Conservation (phyloP, 1,140 invertebrate species). For the Cyclargus thomasi region DNA sequence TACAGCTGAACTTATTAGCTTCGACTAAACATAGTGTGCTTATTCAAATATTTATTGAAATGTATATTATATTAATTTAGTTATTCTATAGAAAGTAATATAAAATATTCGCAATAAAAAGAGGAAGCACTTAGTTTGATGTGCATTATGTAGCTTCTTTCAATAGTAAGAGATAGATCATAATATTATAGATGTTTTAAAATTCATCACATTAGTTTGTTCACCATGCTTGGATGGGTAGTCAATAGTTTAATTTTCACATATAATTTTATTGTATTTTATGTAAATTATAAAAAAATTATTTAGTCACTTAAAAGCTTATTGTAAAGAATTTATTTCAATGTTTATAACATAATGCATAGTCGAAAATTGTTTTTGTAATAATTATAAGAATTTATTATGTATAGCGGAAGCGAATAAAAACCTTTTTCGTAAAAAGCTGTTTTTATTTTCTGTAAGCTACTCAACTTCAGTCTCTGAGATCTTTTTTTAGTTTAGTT, state of each 20-base stretch:
- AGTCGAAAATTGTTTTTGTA: slow-evolving; percentile 20
- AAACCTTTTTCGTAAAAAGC: not conserved
- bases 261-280: slow-evolving; percentile 52
- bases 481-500: too few species aligned
- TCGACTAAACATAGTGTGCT: slow-evolving; percentile 75
- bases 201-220: slow-evolving; percentile 34
- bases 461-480: too few species aligned
- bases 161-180: slow-evolving; percentile 2
- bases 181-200: slow-evolving; percentile 11
- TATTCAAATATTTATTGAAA: slow-evolving; percentile 40
- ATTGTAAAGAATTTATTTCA: slow-evolving; percentile 1
- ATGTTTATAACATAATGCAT: not conserved
- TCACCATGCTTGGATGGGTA: slow-evolving; percentile 35
- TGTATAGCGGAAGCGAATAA: not conserved
- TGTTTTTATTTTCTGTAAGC: too few species aligned
- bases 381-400: slow-evolving; percentile 9
- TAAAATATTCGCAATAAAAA: slow-evolving; percentile 22
- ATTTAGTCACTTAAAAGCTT: slow-evolving; percentile 25
- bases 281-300: slow-evolving; percentile 62
- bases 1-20: slow-evolving; percentile 83
- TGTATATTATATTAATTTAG: slow-evolving; percentile 30
- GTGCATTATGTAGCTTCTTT: slow-evolving; percentile 2
- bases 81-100: slow-evolving; percentile 18
- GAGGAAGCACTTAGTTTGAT: slow-evolving; percentile 16
- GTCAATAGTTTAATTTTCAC: slow-evolving; percentile 36